Percentiles rank a stretch among this genome's conserved stretches.
phyloP scores from a whole-genome alignment of 2,888 invertebrate species.

The Stenodera caucasica region DNA sequence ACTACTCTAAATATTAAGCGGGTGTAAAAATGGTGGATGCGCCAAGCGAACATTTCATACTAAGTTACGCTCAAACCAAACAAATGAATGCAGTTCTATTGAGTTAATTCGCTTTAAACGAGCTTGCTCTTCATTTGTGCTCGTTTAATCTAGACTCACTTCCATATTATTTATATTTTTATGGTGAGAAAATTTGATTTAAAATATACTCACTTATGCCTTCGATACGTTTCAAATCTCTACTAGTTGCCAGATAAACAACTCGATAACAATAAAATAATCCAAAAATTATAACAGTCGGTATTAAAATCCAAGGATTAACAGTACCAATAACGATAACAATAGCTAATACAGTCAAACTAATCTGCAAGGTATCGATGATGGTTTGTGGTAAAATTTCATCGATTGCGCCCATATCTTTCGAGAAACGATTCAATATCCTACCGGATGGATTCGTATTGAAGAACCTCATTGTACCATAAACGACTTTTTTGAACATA shows the following conservation, averaged over 20 bases:
- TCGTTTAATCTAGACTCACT: no score
- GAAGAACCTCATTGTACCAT: conserved; percentile 70
- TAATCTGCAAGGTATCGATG: conserved; percentile 65
- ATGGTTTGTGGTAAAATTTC: conserved; percentile 69
- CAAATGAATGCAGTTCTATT: no score
- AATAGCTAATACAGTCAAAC: conserved; percentile 68
- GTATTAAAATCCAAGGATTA: conserved; percentile 68
- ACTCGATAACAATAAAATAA: conserved; percentile 67
- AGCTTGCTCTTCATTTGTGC: no score
- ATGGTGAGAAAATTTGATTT: background rate
- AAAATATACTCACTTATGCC: conserved; percentile 53
- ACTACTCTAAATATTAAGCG: no score
- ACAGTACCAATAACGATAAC: conserved; percentile 68
- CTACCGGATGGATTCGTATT: conserved; percentile 80
- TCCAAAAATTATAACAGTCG: conserved; percentile 64
- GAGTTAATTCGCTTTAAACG: no score
- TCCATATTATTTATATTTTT: no score
- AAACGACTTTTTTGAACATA: conserved; percentile 74
- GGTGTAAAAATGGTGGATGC: no score
- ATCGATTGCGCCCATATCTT: conserved; percentile 80
- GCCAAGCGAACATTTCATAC: no score
- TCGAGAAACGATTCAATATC: conserved; percentile 79
- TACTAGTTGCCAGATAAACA: conserved; percentile 70
- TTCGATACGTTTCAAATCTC: conserved; percentile 68
- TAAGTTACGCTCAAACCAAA: no score